phyloP scores from a whole-genome alignment of 2,888 invertebrate genomes.

The Ganaspis brasiliensis region DNA sequence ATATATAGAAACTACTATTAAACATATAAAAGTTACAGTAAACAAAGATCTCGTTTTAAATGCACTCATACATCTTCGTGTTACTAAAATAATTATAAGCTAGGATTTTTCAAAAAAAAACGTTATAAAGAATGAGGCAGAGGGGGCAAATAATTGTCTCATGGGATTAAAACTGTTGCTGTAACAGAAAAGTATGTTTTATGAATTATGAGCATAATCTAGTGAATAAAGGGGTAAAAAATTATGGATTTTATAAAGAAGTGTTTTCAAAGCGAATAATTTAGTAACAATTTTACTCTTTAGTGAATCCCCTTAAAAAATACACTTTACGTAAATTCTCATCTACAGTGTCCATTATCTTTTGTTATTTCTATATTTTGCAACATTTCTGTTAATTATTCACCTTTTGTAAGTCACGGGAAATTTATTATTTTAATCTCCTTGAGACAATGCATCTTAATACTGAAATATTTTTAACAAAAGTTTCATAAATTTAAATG shows the following conservation, averaged over 20 bases:
- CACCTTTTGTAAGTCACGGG: background rate
- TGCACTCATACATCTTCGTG: no score
- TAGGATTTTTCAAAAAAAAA: background rate
- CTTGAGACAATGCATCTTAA: background rate
- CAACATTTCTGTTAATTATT: background rate
- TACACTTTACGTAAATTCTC: background rate
- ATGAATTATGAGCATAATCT: background rate
- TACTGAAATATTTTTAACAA: background rate
- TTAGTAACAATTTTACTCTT: background rate
- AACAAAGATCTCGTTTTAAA: no score
- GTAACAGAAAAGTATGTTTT: background rate
- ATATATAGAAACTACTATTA: no score
- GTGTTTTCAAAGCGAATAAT: background rate
- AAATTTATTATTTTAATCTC: conserved; percentile 9
- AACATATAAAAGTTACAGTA: no score
- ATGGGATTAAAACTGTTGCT: background rate
- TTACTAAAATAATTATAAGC: no score
- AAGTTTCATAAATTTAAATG: background rate
- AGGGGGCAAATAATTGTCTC: conserved; percentile 3
- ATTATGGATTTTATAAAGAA: background rate
- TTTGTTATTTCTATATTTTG: background rate
- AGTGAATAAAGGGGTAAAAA: background rate
- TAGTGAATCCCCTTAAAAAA: background rate
- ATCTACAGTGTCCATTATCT: background rate
- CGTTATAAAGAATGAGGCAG: background rate